Evolutionary conservation across 2,113 vertebrate genomes (phyloP), one percentile per base, ranked within the genome.

Genomic region (Triplophysa rosa): DNA sequence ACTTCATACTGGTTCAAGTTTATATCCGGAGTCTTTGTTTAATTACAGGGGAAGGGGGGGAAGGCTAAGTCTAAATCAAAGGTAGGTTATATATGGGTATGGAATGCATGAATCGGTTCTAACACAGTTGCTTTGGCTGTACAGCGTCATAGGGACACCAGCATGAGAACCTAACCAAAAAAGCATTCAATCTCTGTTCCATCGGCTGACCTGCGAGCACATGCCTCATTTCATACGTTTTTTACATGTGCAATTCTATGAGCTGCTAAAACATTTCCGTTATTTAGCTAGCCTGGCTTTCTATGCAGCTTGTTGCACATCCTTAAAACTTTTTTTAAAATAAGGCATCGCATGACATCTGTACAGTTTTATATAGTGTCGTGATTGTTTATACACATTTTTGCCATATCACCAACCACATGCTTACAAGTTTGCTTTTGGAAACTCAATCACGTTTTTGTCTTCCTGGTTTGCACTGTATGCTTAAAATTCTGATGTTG

Each of bases 11-110:
- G 63, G 78, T 78, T 62, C 47, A 59, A 17, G 73, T 64, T 78
- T 65, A 76, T 61, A 79, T 71, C 81, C 71, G 52, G 70, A 75
- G 49, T 73, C 12, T 77, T 14, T 86, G 71, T 83, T 14, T 86
- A 87, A 84, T 93, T 93, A 62, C 92, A 93, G 93, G 86, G 82
- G 78, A 92, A 91, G 79, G 90, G 84, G 74, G 52, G 63, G 83
- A 92, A 93, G 86, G 90, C 91, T 84, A 91, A 90, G 88, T 90
- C 91, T 80, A 89, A 86, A 87, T 83, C 88, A 78, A 93, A 93
- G 91, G 93, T 93, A 92, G 91, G 91, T 73, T 67, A 23, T 63
- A 7, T 54, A n/a, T 76, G 61, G 10, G 78, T 13, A 11, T 42
- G n/a, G 77, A 59, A 33, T 29, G 8, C 64, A 58, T 21, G n/a